phyloP scores from a whole-genome alignment of 2,797 vertebrate species.

The Lagodon rhomboides region DNA sequence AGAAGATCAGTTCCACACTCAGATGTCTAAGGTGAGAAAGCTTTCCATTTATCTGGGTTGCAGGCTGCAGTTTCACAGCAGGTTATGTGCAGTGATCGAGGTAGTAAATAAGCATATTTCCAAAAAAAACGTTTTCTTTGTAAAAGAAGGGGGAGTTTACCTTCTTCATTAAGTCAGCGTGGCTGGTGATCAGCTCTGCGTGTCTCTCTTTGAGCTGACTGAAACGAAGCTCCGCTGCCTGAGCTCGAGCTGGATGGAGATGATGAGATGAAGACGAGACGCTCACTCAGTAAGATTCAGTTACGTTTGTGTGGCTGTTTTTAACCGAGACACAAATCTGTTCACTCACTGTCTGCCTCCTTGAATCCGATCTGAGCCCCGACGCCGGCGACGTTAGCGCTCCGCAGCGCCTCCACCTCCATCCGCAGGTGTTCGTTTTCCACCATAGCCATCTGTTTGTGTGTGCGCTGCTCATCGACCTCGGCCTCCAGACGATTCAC shows the following conservation, averaged over 20 bases:
- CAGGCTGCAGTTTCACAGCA: no score
- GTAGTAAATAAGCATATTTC: neutral
- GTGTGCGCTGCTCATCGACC: constrained; percentile 82
- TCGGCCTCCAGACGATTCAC: constrained; percentile 83
- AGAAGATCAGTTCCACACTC: neutral
- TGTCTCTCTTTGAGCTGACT: constrained; percentile 96
- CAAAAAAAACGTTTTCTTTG: neutral
- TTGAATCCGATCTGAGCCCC: constrained; percentile 93
- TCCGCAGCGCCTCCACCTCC: constrained; percentile 90
- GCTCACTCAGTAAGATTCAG: neutral
- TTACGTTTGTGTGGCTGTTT: accelerated
- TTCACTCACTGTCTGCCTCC: constrained; percentile 92
- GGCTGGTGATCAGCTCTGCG: constrained; percentile 94
- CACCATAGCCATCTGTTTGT: constrained; percentile 91
- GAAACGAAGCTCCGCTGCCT: constrained; percentile 94
- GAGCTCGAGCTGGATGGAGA: constrained; percentile 87
- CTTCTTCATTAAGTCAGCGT: constrained; percentile 95
- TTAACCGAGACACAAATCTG: neutral
- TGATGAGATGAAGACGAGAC: neutral
- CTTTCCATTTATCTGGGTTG: no score
- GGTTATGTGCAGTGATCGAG: no score
- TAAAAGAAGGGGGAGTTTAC: constrained; percentile 67
- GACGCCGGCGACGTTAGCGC: constrained; percentile 85
- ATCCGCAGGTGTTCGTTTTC: constrained; percentile 92
- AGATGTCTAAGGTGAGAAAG: no score